Base-by-base conservation (phyloP, 2,797 vertebrate genomes). In the Sandelia bainsii region DNA sequence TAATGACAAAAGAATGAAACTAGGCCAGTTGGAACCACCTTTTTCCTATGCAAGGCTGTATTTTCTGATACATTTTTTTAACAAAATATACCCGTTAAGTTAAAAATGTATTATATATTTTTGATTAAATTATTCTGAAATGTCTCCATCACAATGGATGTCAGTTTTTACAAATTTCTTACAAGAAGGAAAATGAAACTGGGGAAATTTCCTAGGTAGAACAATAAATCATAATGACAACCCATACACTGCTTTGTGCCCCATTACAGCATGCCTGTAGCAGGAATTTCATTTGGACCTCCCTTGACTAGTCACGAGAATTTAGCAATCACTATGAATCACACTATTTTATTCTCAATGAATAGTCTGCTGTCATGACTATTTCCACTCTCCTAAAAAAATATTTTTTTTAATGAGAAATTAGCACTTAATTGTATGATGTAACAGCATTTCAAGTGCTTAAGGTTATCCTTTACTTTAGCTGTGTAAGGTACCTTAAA, bases 221-320 rank as follows among this genome's bases (percentile, higher is more conserved):
- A 68, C 73, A 67, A 83, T 88, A 83, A 81, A 81, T 87, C 75
- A 87, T 44, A 22, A 37, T 65, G 71, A 80, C 78, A 83, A 69
- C 39, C 27, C 69, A n/a, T 50, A 75, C 37, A 62, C 37, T 23
- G 59, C 49, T 78, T 75, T 79, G 70, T 78, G 56, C 44, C 72
- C 77, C 69, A 79, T 86, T 82, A 77, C 67, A 61, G 54, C 46
- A 9, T 23, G 63, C 50, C 53, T 62, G 52, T 65, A 60, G 57
- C 69, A 75, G 54, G 29, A 82, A 72, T 83, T 80, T 79, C 25
- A 82, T 74, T 54, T 72, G 62, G 52, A 79, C 54, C 54, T 72
- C 39, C 67, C 62, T 56, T 79, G 61, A 84, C 63, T 77, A 69
- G 56, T 63, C 67, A 63, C 40, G 81, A 69, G 82, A 77, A 70